Base-by-base conservation (phyloP, 2,888 invertebrate genomes). In the Chloromyia formosa region DNA sequence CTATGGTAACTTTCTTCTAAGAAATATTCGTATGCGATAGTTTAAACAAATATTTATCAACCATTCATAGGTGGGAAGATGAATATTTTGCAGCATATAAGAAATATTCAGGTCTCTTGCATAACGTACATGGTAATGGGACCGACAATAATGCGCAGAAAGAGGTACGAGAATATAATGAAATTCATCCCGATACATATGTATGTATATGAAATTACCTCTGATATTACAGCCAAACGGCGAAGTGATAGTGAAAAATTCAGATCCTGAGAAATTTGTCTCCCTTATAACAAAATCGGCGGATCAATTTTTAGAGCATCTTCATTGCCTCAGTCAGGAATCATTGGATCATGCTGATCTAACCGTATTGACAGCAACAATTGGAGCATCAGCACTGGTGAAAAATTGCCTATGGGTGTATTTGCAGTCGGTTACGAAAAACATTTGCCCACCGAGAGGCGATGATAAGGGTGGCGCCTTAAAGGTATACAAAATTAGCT, bases 271-370 rank as follows among this genome's bases (percentile, higher is more conserved):
- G 73, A 93, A 93, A 83, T 94, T 94, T 84, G 90, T 92, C 12
- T 87, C 88, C 61, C 83, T 92, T 53, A 86, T 90, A 0, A 90
- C 92, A 20, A 93, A 92, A 80, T 93, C 93, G 0, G 89, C 91
- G 14, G 91, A 92, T 79, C 89, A 92, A 78, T 83, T 94, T 12
- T 60, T 85, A 89, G 93, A 93, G 80, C 94, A 94, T 82, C 87
- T 94, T 0, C 94, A 94, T 82, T 87, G 91, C 49, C 82, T 94
- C 9, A 93, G 92, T 0, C 94, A 94, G 85, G 94, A 94, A 83
- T 94, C 94, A 0, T 83, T 94, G 16, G 94, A 94, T 85, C 94
- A 94, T 81, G 94, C 94, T 0, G 94, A 94, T 83, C 85, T 94
- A 16, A 91, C 93, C 0, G 94, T 94, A 14, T 82, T 94, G 4